Conservation (phyloP, 2,888 invertebrate species). For the Thereva nobilitata region DNA sequence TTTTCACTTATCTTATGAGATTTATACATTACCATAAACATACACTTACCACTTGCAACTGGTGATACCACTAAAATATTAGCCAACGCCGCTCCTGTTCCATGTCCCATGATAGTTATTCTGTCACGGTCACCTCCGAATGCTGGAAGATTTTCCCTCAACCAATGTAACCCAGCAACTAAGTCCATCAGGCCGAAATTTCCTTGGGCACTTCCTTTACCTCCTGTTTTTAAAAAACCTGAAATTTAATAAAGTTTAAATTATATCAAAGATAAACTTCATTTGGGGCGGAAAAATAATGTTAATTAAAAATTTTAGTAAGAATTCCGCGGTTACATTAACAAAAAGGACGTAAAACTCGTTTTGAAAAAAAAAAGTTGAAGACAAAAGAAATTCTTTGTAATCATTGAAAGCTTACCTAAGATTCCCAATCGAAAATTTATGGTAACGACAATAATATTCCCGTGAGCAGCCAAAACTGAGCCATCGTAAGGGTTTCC, state of each 20-base stretch:
- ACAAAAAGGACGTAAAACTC: too few species aligned
- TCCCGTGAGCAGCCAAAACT: slow-evolving; percentile 88
- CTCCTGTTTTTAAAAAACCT: slow-evolving; percentile 90
- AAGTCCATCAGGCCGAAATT: slow-evolving; percentile 92
- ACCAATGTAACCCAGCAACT: slow-evolving; percentile 95
- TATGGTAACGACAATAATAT: slow-evolving; percentile 86
- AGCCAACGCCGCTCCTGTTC: slow-evolving; percentile 94
- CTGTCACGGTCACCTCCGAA: slow-evolving; percentile 94
- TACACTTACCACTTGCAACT: slow-evolving; percentile 80
- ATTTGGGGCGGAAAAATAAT: not conserved
- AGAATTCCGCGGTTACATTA: not conserved
- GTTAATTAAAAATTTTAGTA: not conserved
- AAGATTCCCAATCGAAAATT: slow-evolving; percentile 88
- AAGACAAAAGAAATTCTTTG: slow-evolving; percentile 1
- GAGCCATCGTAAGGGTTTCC: slow-evolving; percentile 98
- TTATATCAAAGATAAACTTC: not conserved
- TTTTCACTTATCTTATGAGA: too few species aligned
- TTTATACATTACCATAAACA: too few species aligned
- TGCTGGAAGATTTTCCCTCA: slow-evolving; percentile 89
- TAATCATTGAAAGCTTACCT: slow-evolving; percentile 66
- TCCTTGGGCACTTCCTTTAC: slow-evolving; percentile 86
- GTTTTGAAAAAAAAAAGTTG: too few species aligned
- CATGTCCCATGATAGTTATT: slow-evolving; percentile 94
- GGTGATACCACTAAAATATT: slow-evolving; percentile 96
- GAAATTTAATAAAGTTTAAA: slow-evolving; percentile 41